phyloP scores from a whole-genome alignment of 1,140 invertebrate species.

The Chrysomallon squamiferum region DNA sequence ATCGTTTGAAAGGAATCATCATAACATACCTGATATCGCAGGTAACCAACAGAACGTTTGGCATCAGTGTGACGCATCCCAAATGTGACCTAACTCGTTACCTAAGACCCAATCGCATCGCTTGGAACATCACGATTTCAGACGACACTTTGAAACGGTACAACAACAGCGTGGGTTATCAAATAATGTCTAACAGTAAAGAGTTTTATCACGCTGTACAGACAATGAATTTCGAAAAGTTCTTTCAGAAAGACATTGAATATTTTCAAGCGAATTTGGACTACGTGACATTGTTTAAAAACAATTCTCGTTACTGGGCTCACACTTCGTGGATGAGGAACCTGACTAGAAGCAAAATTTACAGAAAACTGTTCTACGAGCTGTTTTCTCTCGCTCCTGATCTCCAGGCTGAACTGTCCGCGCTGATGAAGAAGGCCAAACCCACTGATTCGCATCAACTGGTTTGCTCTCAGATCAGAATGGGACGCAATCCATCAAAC shows the following conservation, averaged over 20 bases:
- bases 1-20: slow-evolving; percentile 22
- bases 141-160: background rate
- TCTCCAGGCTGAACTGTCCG: background rate
- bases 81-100: slow-evolving; percentile 10
- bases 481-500: slow-evolving; percentile 5
- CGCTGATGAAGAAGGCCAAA: slow-evolving; percentile 1
- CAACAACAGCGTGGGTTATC: background rate
- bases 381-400: slow-evolving; percentile 11
- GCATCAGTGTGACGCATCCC: slow-evolving; percentile 8
- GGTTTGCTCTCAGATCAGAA: slow-evolving; percentile 21
- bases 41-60: slow-evolving; percentile 19
- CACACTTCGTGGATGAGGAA: slow-evolving; percentile 11
- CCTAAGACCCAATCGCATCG: slow-evolving; percentile 9
- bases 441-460: slow-evolving; percentile 3
- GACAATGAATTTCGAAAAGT: slow-evolving; percentile 3
- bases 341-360: slow-evolving; percentile 8
- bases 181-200: background rate
- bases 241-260: background rate
- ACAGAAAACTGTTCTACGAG: background rate
- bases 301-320: background rate
- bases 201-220: background rate
- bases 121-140: slow-evolving; percentile 7
- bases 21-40: slow-evolving; percentile 20
- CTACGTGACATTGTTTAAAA: slow-evolving; percentile 9
- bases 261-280: slow-evolving; percentile 17